Base-by-base conservation (phyloP, 1,140 invertebrate genomes). In the Tetraneura akinire region DNA sequence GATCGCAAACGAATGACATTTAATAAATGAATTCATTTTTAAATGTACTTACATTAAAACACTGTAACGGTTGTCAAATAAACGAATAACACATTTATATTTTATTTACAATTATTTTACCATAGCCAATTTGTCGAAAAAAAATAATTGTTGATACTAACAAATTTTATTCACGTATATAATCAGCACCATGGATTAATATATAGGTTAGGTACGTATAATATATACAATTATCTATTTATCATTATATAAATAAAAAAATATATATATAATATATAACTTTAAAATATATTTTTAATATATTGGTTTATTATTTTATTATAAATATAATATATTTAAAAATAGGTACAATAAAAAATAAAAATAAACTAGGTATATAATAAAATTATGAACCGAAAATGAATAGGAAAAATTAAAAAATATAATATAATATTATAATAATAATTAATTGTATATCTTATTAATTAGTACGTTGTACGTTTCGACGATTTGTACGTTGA, bases 351-450 rank as follows among this genome's bases (percentile, higher is more conserved):
- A 73, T 45, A 26, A 68, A 68, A 53, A 53, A 51, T n/a, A n/a
- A n/a, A n/a, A n/a, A n/a, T n/a, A n/a, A n/a, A n/a, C n/a, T n/a
- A n/a, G n/a, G n/a, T n/a, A n/a, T n/a, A n/a, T n/a, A n/a, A n/a
- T n/a, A n/a, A n/a, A n/a, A 53, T 51, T 26, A 73, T 53, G 26
- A 73, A 73, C 70, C 70, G 53, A 53, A 86, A 2, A 91, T 93
- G 82, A 91, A 88, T n/a, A 95, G 90, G 0, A 90, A 60, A 82
- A 87, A 89, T 1, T 87, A 21, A 68, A 55, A 70, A 21, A 4
- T 45, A 53, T 66, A 14, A 73, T 37, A 4, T 37, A n/a, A 8
- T 37, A 37, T 3, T 37, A 37, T 37, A 37, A 4, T 37, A 37
- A 4, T 4, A 4, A 37, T 37, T 37, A 37, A 4, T 37, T 37